These are phyloP conservation scores for Apis laboriosa DNA, from an alignment of 1,140 invertebrate genomes.

Conservation along the genomic window DNA sequence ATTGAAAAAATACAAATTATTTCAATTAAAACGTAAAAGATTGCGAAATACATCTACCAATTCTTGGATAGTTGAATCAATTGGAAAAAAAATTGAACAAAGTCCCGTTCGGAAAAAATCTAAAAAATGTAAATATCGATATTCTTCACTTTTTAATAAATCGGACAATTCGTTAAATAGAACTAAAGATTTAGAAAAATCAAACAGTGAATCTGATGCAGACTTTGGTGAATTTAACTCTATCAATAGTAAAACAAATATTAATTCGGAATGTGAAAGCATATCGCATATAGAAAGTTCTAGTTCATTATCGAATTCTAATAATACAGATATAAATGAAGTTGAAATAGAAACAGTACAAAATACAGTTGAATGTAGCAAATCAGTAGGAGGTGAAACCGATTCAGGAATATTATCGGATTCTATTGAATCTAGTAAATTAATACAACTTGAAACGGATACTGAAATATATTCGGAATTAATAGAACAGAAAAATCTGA, in stretches of 20 bases:
- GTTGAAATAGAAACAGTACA: neutral
- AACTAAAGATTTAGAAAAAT: neutral
- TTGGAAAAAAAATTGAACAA: neutral
- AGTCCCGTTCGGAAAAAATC: neutral
- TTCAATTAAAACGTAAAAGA: conserved; percentile 4
- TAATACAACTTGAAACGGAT: neutral
- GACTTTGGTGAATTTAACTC: neutral
- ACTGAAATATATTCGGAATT: neutral
- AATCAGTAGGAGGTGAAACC: conserved; percentile 21
- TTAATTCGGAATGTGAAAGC: neutral
- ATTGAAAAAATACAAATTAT: neutral
- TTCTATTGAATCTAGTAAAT: conserved; percentile 8
- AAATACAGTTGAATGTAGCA: neutral
- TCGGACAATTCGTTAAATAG: neutral
- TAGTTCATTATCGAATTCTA: neutral
- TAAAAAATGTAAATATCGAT: conserved; percentile 3
- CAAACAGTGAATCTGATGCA: neutral
- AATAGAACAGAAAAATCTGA: neutral
- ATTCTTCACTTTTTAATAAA: neutral
- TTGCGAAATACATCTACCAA: neutral
- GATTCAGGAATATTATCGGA: conserved; percentile 38
- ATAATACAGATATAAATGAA: neutral
- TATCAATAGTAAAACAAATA: neutral
- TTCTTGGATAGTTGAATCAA: conserved; percentile 18
- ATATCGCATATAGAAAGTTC: neutral